Base-by-base conservation (phyloP, 2,797 vertebrate species). In the Garrulus glandarius region DNA sequence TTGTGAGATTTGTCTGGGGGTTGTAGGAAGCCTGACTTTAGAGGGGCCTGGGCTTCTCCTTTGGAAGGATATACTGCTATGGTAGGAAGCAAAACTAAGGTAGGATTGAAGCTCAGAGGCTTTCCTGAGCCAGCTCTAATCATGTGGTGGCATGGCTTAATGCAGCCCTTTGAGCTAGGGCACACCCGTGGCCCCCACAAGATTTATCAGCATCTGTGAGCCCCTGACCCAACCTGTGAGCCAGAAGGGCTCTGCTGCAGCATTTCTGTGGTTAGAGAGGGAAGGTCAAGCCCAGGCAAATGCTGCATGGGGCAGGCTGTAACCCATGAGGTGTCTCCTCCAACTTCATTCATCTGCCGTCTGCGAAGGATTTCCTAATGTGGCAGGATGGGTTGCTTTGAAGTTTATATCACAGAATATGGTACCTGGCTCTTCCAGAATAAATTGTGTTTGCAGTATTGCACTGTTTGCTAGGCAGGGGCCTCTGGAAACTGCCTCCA, bases 181-280 rank as follows among this genome's bases (percentile, higher is more conserved):
- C 16, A 36, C 2, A 8, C 16, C 18, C 30, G 4, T 2, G 2
- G 1, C 1, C 9, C 32, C 32, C 23, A 2, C 7, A 50, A 30
- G 29, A 9, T 41, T 52, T 41, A 41, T 27, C 6, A 18, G 34
- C 24, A 13, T 27, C 46, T 34, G 24, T n/a, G 6, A 32, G 36
- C 16, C 56, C 46, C 37, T 5, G 4, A 21, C 24, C 12, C 29
- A 29, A 2, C 17, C 30, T 9, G 9, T 0, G 2, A 63, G 30
- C 47, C 34, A 32, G 79, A 34, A 39, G 14, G 41, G 32, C 46
- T 68, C 23, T 72, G 37, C 50, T 70, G 59, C 63, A 29, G 63
- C 20, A 1, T 39, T 56, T 15, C 50, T 50, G 32, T 21, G 36
- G 15, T 30, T 29, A 17, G 14, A 39, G 5, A 19, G 47, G 19